phyloP scores from a whole-genome alignment of 2,888 invertebrate genomes.

The Thera obeliscata region DNA sequence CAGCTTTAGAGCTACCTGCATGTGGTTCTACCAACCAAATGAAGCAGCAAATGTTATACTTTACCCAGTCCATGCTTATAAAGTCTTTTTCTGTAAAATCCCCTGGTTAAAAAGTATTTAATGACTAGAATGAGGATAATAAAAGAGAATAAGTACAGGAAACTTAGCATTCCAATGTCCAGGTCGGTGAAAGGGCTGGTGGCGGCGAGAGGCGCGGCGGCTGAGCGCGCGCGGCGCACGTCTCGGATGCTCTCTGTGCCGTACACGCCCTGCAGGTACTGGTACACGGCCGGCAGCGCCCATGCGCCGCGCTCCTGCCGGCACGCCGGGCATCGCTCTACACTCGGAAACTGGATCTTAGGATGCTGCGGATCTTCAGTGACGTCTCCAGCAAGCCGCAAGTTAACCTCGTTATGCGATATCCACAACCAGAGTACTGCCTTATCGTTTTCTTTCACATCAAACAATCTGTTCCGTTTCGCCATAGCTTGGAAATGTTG shows the following conservation, averaged over 20 bases:
- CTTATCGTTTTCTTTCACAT: constrained; percentile 88
- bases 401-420: constrained; percentile 97
- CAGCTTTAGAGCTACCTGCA: neutral
- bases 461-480: constrained; percentile 86
- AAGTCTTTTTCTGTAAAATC: constrained; percentile 89
- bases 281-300: constrained; percentile 86
- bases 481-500: constrained; percentile 96
- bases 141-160: constrained; percentile 90
- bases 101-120: constrained; percentile 89
- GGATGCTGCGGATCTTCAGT: constrained; percentile 96
- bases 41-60: constrained; percentile 79
- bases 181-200: constrained; percentile 85
- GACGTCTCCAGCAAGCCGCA: constrained; percentile 91
- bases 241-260: constrained; percentile 62
- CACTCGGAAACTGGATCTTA: constrained; percentile 94
- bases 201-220: constrained; percentile 42
- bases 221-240: constrained; percentile 50
- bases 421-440: constrained; percentile 96
- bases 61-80: constrained; percentile 89
- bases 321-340: constrained; percentile 88
- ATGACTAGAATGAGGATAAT: constrained; percentile 90
- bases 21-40: constrained; percentile 13
- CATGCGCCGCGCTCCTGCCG: constrained; percentile 83
- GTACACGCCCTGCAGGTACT: constrained; percentile 85
- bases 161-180: constrained; percentile 91